Conservation (phyloP, 2,113 vertebrate genomes). For the Scolopax mira region DNA sequence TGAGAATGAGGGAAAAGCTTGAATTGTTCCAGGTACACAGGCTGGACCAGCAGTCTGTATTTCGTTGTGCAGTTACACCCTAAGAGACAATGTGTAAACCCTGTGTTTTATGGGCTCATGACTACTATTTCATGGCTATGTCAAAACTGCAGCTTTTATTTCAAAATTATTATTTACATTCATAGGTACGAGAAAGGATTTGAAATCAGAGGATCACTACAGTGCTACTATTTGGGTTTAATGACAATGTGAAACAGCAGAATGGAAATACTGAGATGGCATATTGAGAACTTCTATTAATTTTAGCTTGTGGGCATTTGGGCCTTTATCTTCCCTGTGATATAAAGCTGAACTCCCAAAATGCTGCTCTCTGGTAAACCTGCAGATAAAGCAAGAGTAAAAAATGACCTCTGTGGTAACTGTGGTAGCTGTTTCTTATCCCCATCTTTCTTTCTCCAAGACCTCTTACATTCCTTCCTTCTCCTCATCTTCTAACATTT, state of each 20-base stretch:
- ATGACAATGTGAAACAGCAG: not conserved
- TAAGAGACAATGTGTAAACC: not conserved
- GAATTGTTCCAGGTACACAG: not conserved
- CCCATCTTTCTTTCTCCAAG: not conserved
- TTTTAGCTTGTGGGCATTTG: not conserved
- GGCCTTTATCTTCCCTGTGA: not conserved
- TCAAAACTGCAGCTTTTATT: not conserved
- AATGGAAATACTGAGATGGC: not conserved
- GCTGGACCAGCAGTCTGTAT: not conserved
- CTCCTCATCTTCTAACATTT: not conserved
- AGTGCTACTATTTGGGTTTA: not conserved
- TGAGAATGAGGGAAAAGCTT: not conserved
- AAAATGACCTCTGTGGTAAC: not conserved
- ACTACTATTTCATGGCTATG: not conserved
- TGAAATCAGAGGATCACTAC: not conserved
- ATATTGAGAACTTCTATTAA: not conserved
- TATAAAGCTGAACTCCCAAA: not conserved
- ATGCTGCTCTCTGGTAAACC: not conserved
- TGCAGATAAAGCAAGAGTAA: not conserved
- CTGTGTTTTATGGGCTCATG: not conserved
- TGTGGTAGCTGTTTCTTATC: not conserved
- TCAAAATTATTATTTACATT: not conserved
- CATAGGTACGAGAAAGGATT: not conserved
- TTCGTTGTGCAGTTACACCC: not conserved
- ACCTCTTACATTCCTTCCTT: not conserved